phyloP scores from a whole-genome alignment of 2,888 invertebrate species.

The Plebejus melissa region DNA sequence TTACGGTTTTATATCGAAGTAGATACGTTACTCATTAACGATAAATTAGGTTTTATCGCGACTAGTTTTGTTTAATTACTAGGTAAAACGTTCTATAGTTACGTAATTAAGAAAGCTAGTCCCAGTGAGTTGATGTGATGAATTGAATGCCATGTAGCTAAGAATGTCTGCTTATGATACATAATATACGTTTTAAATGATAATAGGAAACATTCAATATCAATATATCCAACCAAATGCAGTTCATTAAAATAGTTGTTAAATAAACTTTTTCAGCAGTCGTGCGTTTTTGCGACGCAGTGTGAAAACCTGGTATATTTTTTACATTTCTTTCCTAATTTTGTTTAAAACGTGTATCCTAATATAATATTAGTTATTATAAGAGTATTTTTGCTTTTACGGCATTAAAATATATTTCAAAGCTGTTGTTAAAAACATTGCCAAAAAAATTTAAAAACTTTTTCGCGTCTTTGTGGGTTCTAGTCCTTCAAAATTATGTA shows the following conservation, averaged over 20 bases:
- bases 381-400: constrained; percentile 31
- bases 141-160: constrained; percentile 70
- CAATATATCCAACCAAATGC: background rate
- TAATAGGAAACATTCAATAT: background rate
- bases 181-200: constrained; percentile 25
- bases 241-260: background rate
- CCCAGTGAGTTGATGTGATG: constrained; percentile 75
- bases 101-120: constrained; percentile 77
- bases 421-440: constrained; percentile 43
- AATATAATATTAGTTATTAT: constrained; percentile 37
- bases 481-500: constrained; percentile 73
- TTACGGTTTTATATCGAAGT: constrained; percentile 31
- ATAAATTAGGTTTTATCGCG: constrained; percentile 52
- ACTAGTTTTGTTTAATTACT: constrained; percentile 76
- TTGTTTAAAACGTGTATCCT: constrained; percentile 28
- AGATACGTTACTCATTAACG: constrained; percentile 36
- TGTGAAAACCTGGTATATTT: background rate
- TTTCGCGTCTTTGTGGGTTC: constrained; percentile 68
- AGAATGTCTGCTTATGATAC: constrained; percentile 43
- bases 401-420: constrained; percentile 42
- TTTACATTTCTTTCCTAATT: background rate
- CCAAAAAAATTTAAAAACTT: constrained; percentile 52
- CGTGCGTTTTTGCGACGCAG: constrained; percentile 8
- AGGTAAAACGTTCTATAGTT: constrained; percentile 62
- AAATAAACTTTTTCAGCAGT: background rate